Evolutionary conservation across 2,888 invertebrate genomes (phyloP), one percentile per base, ranked within the genome.

Genomic region (Eilema caniola): DNA sequence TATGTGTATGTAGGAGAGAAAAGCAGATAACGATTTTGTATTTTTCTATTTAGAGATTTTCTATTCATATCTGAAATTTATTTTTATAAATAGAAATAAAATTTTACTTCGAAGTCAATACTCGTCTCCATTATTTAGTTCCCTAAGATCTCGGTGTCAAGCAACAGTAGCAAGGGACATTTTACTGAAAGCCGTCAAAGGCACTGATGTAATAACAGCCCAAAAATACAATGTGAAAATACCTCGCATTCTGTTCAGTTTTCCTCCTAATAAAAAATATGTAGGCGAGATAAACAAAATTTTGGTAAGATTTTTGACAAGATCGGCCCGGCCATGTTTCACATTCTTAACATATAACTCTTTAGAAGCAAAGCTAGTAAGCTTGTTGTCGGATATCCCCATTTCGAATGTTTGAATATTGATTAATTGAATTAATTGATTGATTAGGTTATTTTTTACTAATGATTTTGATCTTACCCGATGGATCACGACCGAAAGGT

Each of bases 81-180:
- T 37, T 5, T 37, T 20, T n/a, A n/a, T 53, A 53, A 7, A 10
- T n/a, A 53, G 8, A 53, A 63, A 67, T 73, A 61, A 20, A 28
- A 57, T 71, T 71, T 66, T n/a, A 53, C 47, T 60, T 57, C 61
- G 72, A 71, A 71, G 75, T 76, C 73, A 61, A 65, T 66, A 71
- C 70, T 28, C 65, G 1, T 59, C 67, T 75, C 69, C 74, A 76
- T 80, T 78, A 82, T 75, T 67, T 41, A 68, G 73, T 72, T 33
- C 60, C 59, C 31, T 23, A 31, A 56, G 47, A 74, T 68, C 63
- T 66, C 47, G 62, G 62, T 57, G 65, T 74, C 71, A 69, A 66
- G 69, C 70, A 70, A 68, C 70, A 31, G 8, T 23, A n/a, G 56
- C 56, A 23, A 4, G 56, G 53, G 71, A 80, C 71, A 73, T 75